Percentiles rank a stretch among this genome's conserved stretches.
These are phyloP conservation scores for Liasis olivaceus DNA, from an alignment of 2,797 vertebrate genomes.

Conservation along the genomic window DNA sequence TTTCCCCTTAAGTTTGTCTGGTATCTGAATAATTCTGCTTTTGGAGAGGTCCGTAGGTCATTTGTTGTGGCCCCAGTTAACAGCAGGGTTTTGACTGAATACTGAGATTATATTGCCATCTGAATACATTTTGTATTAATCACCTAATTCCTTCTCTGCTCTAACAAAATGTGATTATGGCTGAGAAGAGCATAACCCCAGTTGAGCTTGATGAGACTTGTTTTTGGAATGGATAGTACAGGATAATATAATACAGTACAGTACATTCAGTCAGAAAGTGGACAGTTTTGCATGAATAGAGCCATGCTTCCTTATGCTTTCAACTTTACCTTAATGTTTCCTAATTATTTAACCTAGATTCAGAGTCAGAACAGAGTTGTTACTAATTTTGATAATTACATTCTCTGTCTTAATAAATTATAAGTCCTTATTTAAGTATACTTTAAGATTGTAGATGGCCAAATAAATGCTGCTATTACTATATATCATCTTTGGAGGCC, in stretches of 20 bases:
- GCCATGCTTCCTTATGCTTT: neutral
- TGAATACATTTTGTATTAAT: neutral
- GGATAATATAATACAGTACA: too few relatives aligned
- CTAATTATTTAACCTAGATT: neutral
- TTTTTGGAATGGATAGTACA: neutral
- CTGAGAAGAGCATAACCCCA: neutral
- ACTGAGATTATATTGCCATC: neutral
- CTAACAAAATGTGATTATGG: neutral
- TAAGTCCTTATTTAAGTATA: neutral
- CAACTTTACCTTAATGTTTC: neutral
- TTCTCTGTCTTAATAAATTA: neutral
- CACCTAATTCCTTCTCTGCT: neutral
- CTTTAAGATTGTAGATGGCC: accelerated
- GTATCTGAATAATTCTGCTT: neutral
- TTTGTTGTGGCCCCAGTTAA: neutral
- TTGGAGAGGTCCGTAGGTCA: neutral
- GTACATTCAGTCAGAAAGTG: neutral
- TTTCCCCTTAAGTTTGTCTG: neutral
- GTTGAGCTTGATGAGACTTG: neutral
- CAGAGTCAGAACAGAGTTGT: neutral
- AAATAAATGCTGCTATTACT: slow-evolving; percentile 16
- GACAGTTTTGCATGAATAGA: neutral
- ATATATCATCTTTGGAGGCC: too few relatives aligned
- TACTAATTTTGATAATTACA: neutral
- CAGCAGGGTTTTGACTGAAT: neutral